Percentiles rank a stretch among this genome's conserved stretches.
phyloP scores from a whole-genome alignment of 2,888 invertebrate genomes.

The Hololepta plana region DNA sequence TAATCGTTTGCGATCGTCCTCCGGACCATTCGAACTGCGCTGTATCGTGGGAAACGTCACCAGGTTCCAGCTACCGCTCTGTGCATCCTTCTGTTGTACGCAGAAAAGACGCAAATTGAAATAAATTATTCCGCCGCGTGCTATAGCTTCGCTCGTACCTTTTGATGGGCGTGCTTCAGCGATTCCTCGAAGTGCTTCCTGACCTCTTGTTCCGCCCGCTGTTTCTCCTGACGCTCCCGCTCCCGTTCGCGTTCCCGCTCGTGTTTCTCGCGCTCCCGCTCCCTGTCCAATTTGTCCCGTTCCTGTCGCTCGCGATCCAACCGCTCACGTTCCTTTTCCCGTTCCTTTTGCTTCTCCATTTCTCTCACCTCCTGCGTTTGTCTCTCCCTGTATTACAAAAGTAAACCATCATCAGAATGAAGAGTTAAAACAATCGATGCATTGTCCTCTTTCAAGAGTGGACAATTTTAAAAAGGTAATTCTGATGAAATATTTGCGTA shows the following conservation, averaged over 20 bases:
- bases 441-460: too few species aligned
- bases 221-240: constrained; percentile 29
- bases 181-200: constrained; percentile 85
- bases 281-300: constrained; percentile 33
- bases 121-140: too few species aligned
- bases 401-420: too few species aligned
- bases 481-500: neutral
- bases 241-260: constrained; percentile 38
- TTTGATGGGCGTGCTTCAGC: constrained; percentile 56
- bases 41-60: constrained; percentile 4
- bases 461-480: constrained; percentile 1
- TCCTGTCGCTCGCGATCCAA: constrained; percentile 28
- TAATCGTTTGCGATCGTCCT: too few species aligned
- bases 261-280: constrained; percentile 25
- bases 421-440: too few species aligned
- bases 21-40: neutral
- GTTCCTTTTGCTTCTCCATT: constrained; percentile 36
- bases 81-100: too few species aligned
- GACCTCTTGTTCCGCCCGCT: constrained; percentile 51
- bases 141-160: constrained; percentile 41
- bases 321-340: constrained; percentile 28
- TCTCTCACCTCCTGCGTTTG: constrained; percentile 52
- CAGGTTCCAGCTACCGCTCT: too few species aligned
- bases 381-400: constrained; percentile 15
- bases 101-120: constrained; percentile 3